Evolutionary conservation across 2,797 vertebrate genomes (phyloP).

Genomic region (Mycteria americana): DNA sequence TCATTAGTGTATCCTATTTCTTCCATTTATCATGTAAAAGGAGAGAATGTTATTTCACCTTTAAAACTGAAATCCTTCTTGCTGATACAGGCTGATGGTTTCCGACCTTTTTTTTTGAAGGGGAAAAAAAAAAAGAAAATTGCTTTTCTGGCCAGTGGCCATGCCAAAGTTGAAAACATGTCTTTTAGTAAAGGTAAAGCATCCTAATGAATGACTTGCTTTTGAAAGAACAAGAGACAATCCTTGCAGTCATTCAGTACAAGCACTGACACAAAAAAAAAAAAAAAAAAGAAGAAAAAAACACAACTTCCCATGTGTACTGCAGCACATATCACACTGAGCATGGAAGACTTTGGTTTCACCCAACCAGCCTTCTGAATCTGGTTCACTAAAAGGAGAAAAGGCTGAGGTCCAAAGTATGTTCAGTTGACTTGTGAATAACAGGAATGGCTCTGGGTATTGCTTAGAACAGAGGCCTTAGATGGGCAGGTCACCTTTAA

Average conservation of each 20-base stretch:
- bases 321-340: background rate
- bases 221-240: constrained; percentile 69
- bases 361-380: constrained; percentile 17
- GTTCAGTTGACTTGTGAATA: background rate
- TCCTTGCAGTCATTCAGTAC: constrained; percentile 60
- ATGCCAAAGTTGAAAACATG: constrained; percentile 70
- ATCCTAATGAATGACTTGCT: constrained; percentile 67
- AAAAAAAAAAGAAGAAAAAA: background rate
- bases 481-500: background rate
- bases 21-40: constrained; percentile 75
- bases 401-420: background rate
- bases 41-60: constrained; percentile 75
- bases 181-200: constrained; percentile 69
- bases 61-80: constrained; percentile 75
- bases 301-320: background rate
- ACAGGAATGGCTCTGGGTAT: background rate
- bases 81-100: constrained; percentile 72
- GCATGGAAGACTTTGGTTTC: background rate
- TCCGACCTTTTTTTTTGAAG: constrained; percentile 47
- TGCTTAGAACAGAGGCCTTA: background rate
- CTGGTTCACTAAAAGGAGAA: background rate
- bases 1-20: constrained; percentile 78
- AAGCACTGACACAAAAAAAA: constrained; percentile 31
- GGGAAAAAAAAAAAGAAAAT: constrained; percentile 74
- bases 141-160: constrained; percentile 79